Evolutionary conservation across 2,113 vertebrate genomes (phyloP).

Genomic region (Channa argus): DNA sequence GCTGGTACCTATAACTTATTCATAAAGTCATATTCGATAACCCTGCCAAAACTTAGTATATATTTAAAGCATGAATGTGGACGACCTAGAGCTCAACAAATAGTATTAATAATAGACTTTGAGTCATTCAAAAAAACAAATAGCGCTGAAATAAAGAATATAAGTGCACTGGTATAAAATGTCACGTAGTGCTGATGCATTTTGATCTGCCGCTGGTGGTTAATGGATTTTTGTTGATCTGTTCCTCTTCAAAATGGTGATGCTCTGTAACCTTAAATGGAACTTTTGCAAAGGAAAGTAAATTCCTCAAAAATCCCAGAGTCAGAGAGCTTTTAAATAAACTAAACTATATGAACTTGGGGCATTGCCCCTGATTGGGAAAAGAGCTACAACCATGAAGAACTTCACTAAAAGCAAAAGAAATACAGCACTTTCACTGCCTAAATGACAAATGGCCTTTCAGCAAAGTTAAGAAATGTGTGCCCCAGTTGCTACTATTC

Average conservation of each 20-base stretch:
- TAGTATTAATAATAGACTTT: not conserved
- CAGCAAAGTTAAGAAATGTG: slow-evolving; percentile 50
- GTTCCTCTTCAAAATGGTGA: not conserved
- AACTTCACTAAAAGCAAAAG: slow-evolving; percentile 20
- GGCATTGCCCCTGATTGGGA: slow-evolving; percentile 3
- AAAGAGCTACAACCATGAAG: slow-evolving; percentile 16
- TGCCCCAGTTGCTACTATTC: slow-evolving; percentile 40
- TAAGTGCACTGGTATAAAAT: slow-evolving; percentile 18
- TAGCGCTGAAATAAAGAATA: slow-evolving; percentile 14
- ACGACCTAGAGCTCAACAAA: not conserved
- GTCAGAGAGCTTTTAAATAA: not conserved
- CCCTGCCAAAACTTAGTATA: not conserved
- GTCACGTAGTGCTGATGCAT: slow-evolving; percentile 1
- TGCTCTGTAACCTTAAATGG: slow-evolving; percentile 9
- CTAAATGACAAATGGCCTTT: slow-evolving; percentile 60
- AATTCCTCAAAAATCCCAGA: slow-evolving; percentile 8
- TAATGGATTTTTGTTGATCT: slow-evolving; percentile 24
- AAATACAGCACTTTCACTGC: slow-evolving; percentile 39
- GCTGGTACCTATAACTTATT: not conserved
- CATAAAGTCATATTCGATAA: not conserved
- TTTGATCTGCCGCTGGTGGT: slow-evolving; percentile 32
- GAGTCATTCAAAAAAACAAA: slow-evolving; percentile 22
- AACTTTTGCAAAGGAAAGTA: slow-evolving; percentile 20
- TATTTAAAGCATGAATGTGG: not conserved
- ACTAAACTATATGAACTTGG: not conserved